Evolutionary conservation across 2,113 vertebrate genomes (phyloP), one percentile per base, ranked within the genome.

Genomic region (Carassius carassius): DNA sequence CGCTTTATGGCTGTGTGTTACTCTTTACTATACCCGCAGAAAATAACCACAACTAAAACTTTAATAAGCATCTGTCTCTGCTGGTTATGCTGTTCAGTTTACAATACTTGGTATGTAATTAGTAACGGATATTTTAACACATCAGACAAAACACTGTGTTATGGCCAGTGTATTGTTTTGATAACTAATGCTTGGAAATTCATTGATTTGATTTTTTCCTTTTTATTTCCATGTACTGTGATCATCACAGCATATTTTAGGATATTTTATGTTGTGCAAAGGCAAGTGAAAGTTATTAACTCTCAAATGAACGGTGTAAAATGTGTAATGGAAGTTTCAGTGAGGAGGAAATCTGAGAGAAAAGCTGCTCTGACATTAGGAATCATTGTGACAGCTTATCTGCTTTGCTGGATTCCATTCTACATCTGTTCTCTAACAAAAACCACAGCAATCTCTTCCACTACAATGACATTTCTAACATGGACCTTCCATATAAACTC

Each of bases 281-380:
- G 1, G 41, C 82, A 84, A 65, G 70, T 63, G 1, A 65, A 76
- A 65, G 19, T 35, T 35, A 37, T 84, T 8, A 65, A 49, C 25
- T 32, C 83, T 44, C 11, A 56, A 13, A n/a, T 49, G 9, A 84
- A 41, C 0, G 5, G 25, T 56, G 29, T 32, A 8, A 78, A 35
- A 56, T 25, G 32, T 56, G 13, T 65, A 69, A 54, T 7, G 3
- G 47, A 76, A n/a, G 58, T 41, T 65, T 65, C 82, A 47, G 19
- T 14, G 29, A 78, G 11, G 19, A 77, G 21, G 16, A 49, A 47
- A 65, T 25, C 82, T 29, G 35, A 75, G 7, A n/a, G 25, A 0
- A 84, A 84, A 37, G 82, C 82, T 65, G 82, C 82, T 1, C 21
- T 76, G 4, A 84, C 47, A 17, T 60, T 83, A 54, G 81, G 69